Conservation (phyloP, 2,797 vertebrate species). For the Melanotaenia trifasciata region DNA sequence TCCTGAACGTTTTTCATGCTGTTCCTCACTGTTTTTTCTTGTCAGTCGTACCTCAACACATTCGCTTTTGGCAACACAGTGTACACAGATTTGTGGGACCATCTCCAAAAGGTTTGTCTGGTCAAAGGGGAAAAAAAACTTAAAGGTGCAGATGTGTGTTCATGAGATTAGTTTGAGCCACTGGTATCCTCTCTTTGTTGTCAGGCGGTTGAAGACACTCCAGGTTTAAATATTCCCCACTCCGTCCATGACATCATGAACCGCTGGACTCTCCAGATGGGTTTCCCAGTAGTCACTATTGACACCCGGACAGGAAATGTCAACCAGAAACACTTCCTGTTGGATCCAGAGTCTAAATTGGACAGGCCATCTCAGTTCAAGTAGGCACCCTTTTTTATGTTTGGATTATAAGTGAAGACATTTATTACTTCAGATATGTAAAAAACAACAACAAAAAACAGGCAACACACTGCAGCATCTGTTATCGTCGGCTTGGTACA, state of each 20-base stretch:
- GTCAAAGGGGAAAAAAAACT: background rate
- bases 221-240: slow-evolving; percentile 56
- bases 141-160: background rate
- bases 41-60: slow-evolving; percentile 89
- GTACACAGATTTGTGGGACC: slow-evolving; percentile 88
- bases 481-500: too few relatives aligned
- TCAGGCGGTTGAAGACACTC: slow-evolving; percentile 78
- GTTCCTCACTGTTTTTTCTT: slow-evolving; percentile 13
- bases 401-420: background rate
- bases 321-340: slow-evolving; percentile 90
- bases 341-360: slow-evolving; percentile 83
- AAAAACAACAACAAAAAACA: too few relatives aligned
- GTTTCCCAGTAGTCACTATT: slow-evolving; percentile 91
- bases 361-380: slow-evolving; percentile 85
- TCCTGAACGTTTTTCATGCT: background rate
- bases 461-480: too few relatives aligned
- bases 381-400: slow-evolving; percentile 78
- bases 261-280: slow-evolving; percentile 96
- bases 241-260: slow-evolving; percentile 88
- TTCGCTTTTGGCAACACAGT: slow-evolving; percentile 86
- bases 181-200: background rate
- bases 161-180: background rate
- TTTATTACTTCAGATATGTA: too few relatives aligned
- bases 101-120: slow-evolving; percentile 85
- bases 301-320: slow-evolving; percentile 82